Base-by-base conservation (phyloP, 2,888 invertebrate genomes). In the Eilema griseolum region DNA sequence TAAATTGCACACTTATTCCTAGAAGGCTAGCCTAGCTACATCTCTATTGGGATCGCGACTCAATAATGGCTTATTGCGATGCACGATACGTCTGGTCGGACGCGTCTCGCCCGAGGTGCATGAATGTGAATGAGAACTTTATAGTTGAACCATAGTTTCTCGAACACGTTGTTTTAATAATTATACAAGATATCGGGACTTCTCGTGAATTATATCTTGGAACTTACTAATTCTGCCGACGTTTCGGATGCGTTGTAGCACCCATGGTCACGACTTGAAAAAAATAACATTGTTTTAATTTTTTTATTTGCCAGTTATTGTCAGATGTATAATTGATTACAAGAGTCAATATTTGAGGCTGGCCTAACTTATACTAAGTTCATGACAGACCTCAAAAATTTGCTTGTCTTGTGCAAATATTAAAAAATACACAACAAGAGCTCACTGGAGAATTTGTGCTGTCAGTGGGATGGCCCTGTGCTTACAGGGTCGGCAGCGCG, bases 21-120 rank as follows among this genome's bases (percentile, higher is more conserved):
- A 82, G 84, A 88, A 82, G 76, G 73, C 79, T 77, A 72, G 77
- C 81, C 79, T 77, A 72, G 77, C 82, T 82, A 91, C 90, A 88
- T 90, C 91, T 91, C 89, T 88, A 91, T 91, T 89, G 88, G 86
- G 80, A 89, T 89, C 88, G 86, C 80, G 80, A 78, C 84, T 87
- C 84, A 86, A 85, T 89, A 89, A 90, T 88, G 86, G 87, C 80
- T 88, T 86, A 86, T 89, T 89, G 86, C 88, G 89, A 91, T 90
- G 88, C 87, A 72, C 87, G 90, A 89, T 90, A 90, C 86, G 89
- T 89, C 87, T 86, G 84, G 76, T 73, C 78, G 78, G 74, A 80
- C 78, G 80, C 83, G 85, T 88, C 86, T 88, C 80, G 91, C 90
- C 91, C 82, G 83, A 84, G 91, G 91, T 89, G 88, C 84, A 82